A percentile compares a stretch with the other conserved stretches of the same genome.
Conservation (phyloP, 1,140 invertebrate genomes). For the Pachypeltis micranthus region DNA sequence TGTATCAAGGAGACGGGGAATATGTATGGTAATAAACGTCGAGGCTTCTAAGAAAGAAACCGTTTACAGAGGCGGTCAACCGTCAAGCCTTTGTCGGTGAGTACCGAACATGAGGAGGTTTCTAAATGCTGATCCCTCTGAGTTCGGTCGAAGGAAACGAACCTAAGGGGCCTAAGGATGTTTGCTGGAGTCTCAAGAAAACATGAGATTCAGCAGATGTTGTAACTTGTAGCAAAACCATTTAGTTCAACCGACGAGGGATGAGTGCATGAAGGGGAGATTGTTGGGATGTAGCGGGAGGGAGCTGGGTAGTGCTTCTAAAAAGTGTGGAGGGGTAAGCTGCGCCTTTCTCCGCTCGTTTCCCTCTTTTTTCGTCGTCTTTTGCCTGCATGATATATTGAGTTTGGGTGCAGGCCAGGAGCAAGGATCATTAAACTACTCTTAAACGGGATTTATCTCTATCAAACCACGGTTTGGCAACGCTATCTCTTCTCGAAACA, state of each 20-base stretch:
- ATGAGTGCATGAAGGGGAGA: too few species aligned
- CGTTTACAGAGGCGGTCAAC: too few species aligned
- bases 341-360: background rate
- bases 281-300: too few species aligned
- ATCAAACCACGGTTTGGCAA: constrained; percentile 5
- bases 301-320: too few species aligned
- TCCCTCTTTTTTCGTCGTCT: too few species aligned
- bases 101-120: too few species aligned
- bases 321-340: constrained; percentile 2
- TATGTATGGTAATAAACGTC: too few species aligned
- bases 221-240: constrained; percentile 1
- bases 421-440: constrained; percentile 6
- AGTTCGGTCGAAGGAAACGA: background rate
- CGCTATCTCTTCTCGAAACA: background rate
- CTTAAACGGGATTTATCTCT: constrained; percentile 3
- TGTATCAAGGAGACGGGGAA: too few species aligned
- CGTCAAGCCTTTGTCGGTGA: too few species aligned
- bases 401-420: background rate
- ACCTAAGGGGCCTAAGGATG: background rate
- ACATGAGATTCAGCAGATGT: constrained; percentile 9
- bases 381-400: constrained; percentile 5
- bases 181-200: background rate
- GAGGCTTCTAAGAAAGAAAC: too few species aligned
- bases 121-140: constrained; percentile 1
- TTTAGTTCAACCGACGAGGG: constrained; percentile 3